A percentile compares a stretch with the other conserved stretches of the same genome.
Evolutionary conservation across 2,888 invertebrate species (phyloP).

Genomic region (Leptopterna dolabrata): DNA sequence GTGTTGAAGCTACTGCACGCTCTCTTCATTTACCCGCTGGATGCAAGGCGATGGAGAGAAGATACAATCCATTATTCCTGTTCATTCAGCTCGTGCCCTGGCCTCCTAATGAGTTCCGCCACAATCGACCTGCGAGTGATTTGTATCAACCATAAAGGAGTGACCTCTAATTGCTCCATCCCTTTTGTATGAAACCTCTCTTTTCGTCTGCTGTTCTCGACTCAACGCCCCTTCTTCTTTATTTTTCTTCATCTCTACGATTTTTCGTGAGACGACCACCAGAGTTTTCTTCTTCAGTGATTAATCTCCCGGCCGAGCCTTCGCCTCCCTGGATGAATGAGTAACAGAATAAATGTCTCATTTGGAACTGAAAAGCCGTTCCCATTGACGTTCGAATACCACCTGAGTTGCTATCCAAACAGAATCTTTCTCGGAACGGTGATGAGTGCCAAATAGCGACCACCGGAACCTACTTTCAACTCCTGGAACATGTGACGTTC

Average conservation of each 20-base stretch:
- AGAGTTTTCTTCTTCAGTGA: neutral
- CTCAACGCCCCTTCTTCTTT: slow-evolving; percentile 19
- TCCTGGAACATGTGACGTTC: neutral
- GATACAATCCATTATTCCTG: slow-evolving; percentile 43
- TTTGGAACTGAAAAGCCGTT: neutral
- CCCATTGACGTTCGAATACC: neutral
- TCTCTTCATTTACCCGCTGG: slow-evolving; percentile 41
- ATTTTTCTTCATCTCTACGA: neutral
- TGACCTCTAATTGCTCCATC: slow-evolving; percentile 31
- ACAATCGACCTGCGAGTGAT: slow-evolving; percentile 47
- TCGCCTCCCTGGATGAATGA: neutral
- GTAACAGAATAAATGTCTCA: slow-evolving; percentile 19
- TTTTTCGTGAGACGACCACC: slow-evolving; percentile 24
- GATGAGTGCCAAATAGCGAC: neutral
- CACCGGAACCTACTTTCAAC: neutral
- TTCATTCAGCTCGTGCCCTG: slow-evolving; percentile 48
- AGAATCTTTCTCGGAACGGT: neutral
- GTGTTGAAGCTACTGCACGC: slow-evolving; percentile 32
- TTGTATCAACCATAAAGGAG: slow-evolving; percentile 45
- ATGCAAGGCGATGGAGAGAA: slow-evolving; percentile 29
- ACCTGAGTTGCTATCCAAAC: neutral
- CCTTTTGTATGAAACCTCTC: neutral
- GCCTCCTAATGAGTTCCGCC: slow-evolving; percentile 36
- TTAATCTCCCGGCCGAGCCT: neutral
- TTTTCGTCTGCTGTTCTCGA: slow-evolving; percentile 11